Evolutionary conservation across 2,113 vertebrate species (phyloP).

Genomic region (Gallinago undulata): DNA sequence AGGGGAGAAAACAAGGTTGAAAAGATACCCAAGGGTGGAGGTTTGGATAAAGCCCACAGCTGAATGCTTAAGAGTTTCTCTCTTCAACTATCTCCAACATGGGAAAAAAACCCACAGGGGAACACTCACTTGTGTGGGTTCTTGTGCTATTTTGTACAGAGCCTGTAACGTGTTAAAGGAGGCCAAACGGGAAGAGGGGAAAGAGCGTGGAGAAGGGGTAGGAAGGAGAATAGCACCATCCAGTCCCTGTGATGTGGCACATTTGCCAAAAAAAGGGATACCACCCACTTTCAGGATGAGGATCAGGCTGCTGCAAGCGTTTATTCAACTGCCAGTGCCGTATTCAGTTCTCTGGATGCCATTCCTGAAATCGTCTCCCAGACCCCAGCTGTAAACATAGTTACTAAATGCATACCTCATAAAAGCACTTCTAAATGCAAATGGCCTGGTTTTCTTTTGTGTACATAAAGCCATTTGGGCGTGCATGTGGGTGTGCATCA

Average conservation of each 20-base stretch:
- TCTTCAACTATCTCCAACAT: background rate
- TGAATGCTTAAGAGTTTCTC: background rate
- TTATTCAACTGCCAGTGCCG: background rate
- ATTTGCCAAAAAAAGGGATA: conserved; percentile 5
- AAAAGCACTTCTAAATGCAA: conserved; percentile 42
- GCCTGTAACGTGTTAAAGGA: background rate
- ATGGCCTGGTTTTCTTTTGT: conserved; percentile 1
- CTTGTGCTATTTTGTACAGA: background rate
- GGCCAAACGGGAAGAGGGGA: background rate
- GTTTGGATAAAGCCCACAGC: background rate
- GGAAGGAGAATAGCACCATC: background rate
- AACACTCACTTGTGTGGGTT: background rate
- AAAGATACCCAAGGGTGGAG: background rate
- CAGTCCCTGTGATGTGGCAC: background rate
- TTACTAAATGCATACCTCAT: conserved; percentile 37
- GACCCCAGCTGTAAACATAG: conserved; percentile 24
- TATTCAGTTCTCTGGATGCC: background rate
- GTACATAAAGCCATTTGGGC: background rate
- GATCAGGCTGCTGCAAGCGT: background rate
- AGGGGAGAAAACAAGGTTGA: background rate
- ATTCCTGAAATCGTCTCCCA: background rate
- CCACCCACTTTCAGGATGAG: background rate
- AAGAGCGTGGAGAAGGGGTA: background rate
- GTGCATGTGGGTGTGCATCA: background rate
- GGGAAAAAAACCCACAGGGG: background rate